These are phyloP conservation scores for Corydoras maculifer DNA, from an alignment of 2,113 vertebrate genomes.

Conservation along the genomic window DNA sequence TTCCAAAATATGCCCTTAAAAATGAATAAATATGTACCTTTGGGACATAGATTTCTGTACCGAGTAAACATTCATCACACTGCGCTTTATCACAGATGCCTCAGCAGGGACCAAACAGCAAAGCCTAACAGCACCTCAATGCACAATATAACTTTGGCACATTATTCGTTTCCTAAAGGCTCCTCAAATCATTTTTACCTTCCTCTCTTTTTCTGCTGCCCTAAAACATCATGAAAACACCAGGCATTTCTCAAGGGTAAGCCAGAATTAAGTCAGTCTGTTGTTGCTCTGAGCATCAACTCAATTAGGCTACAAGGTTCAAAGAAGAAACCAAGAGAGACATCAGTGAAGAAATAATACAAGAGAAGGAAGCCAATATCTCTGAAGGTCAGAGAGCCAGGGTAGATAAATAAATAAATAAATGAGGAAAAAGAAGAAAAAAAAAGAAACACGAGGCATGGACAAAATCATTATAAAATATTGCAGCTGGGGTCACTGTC, in stretches of 20 bases:
- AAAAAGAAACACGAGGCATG: no score
- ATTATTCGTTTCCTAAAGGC: neutral
- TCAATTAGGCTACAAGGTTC: slow-evolving; percentile 23
- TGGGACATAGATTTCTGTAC: neutral
- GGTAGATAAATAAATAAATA: neutral
- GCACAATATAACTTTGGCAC: neutral
- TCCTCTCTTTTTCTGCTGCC: neutral
- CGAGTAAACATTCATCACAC: slow-evolving; percentile 20
- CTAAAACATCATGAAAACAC: neutral
- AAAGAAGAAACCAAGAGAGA: neutral
- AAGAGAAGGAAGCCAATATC: neutral
- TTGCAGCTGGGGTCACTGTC: no score
- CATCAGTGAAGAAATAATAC: neutral
- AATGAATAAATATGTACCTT: neutral
- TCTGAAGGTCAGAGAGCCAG: neutral
- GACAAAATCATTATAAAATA: no score
- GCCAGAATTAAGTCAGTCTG: slow-evolving; percentile 8
- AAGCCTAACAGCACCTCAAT: neutral
- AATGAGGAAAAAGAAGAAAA: no score
- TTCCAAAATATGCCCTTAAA: neutral
- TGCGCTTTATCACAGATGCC: slow-evolving; percentile 9
- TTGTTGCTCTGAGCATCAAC: neutral
- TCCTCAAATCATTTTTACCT: neutral
- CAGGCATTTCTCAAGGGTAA: neutral
- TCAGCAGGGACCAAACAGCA: neutral